Evolutionary conservation across 2,113 vertebrate species (phyloP).

Genomic region (Calcarius ornatus): DNA sequence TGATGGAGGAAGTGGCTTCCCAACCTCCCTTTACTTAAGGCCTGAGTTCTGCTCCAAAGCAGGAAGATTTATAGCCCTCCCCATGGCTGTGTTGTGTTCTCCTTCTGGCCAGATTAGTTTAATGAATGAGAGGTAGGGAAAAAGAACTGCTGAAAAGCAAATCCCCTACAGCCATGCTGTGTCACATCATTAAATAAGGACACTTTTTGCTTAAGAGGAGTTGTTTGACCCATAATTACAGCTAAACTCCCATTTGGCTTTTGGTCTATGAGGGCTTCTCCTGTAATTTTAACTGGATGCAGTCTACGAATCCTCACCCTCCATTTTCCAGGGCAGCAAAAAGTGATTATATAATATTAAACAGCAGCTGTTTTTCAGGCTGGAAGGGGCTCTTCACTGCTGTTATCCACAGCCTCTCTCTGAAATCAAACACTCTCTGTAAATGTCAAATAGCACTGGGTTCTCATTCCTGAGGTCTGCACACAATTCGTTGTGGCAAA

Average conservation of each 20-base stretch:
- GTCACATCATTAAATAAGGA: conserved; percentile 3
- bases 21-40: not conserved
- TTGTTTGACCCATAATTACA: conserved; percentile 2
- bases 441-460: not conserved
- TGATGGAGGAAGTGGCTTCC: conserved; percentile 50
- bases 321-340: not conserved
- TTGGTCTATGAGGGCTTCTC: not conserved
- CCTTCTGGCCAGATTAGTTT: conserved; percentile 30
- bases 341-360: not conserved
- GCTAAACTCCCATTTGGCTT: not conserved
- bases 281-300: conserved; percentile 16
- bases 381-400: not conserved
- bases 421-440: not conserved
- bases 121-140: not conserved
- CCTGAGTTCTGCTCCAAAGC: not conserved
- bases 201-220: conserved; percentile 16
- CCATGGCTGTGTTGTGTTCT: not conserved
- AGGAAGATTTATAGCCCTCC: conserved; percentile 6
- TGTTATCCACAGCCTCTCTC: not conserved
- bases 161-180: not conserved
- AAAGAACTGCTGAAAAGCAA: conserved; percentile 21
- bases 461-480: not conserved
- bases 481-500: not conserved
- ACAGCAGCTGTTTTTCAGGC: not conserved
- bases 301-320: not conserved